Base-by-base conservation (phyloP, 2,888 invertebrate genomes). In the Polydrusus tereticollis region DNA sequence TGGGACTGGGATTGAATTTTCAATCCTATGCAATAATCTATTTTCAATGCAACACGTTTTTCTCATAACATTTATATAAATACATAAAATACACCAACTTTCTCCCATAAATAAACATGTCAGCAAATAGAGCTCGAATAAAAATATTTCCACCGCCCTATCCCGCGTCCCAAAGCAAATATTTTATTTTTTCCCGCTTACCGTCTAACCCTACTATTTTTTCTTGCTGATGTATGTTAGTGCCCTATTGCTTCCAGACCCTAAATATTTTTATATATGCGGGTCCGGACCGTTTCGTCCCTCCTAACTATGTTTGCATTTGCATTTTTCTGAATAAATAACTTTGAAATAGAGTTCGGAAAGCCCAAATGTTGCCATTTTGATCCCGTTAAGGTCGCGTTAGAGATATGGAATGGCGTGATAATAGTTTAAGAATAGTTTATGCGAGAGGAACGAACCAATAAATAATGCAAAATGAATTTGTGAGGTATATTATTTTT, bases 301-400 rank as follows among this genome's bases (percentile, higher is more conserved):
- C n/a, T 69, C 55, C 69, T 62, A 60, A 62, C 62, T 69, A 60
- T 69, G 60, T 62, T 69, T 62, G 52, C 62, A 62, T 69, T 69
- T 62, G 69, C 69, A 69, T 69, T 69, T 52, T 60, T 52, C 69
- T 50, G 55, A 60, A 69, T 69, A 69, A 69, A 69, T 69, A 69
- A 62, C 69, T 69, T 36, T 59, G 18, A 43, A 62, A 69, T 60
- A 62, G 69, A 62, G 62, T 69, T 33, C 45, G 47, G 47, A 67
- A 58, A 59, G 59, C 47, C 67, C 45, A 64, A 64, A 64, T 52
- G 47, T 64, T 29, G 18, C 64, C 50, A 21, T 64, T 64, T 64
- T 52, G 23, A 33, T 36, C 38, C 36, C 52, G 64, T 47, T 50
- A 64, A 52, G 47, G 20, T 36, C 20, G 38, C 50, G 52, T 36